Evolutionary conservation across 2,113 vertebrate species (phyloP).

Genomic region (Carollia perspicillata): DNA sequence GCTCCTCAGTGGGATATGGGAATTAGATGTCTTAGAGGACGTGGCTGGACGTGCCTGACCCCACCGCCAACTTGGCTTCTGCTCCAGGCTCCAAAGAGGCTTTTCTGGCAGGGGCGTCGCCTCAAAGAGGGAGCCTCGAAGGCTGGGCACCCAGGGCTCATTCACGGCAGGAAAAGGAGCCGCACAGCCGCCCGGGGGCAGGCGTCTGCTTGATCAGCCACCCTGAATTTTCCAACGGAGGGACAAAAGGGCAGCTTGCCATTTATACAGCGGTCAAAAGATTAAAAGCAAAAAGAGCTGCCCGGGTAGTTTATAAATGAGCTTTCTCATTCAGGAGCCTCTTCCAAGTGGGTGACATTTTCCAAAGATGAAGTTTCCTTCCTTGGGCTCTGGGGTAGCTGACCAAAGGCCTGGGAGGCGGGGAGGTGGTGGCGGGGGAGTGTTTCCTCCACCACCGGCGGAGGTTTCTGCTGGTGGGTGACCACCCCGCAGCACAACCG

Average conservation of each 20-base stretch:
- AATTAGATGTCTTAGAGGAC: not conserved
- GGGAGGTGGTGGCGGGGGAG: accelerated
- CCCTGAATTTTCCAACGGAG: slow-evolving; percentile 39
- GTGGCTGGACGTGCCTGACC: not conserved
- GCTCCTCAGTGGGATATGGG: no score
- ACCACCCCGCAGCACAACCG: accelerated
- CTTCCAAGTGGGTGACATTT: slow-evolving; percentile 43
- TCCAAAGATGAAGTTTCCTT: slow-evolving; percentile 31
- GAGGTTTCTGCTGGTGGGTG: not conserved
- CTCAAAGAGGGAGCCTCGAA: not conserved
- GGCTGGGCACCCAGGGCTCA: not conserved
- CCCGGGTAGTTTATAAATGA: slow-evolving; percentile 34
- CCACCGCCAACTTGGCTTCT: not conserved
- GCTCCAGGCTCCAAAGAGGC: not conserved
- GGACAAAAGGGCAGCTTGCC: slow-evolving; percentile 39
- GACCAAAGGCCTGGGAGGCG: not conserved
- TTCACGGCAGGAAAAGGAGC: not conserved
- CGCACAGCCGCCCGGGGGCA: not conserved
- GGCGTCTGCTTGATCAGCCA: not conserved
- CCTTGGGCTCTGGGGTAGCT: not conserved
- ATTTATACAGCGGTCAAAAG: slow-evolving; percentile 18
- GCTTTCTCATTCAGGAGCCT: slow-evolving; percentile 41
- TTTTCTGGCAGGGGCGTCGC: not conserved
- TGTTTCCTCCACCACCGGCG: not conserved
- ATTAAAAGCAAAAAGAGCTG: slow-evolving; percentile 30